Evolutionary conservation across 2,888 invertebrate species (phyloP), one percentile per base, ranked within the genome.

Genomic region (Fissipunctia ypsillon): DNA sequence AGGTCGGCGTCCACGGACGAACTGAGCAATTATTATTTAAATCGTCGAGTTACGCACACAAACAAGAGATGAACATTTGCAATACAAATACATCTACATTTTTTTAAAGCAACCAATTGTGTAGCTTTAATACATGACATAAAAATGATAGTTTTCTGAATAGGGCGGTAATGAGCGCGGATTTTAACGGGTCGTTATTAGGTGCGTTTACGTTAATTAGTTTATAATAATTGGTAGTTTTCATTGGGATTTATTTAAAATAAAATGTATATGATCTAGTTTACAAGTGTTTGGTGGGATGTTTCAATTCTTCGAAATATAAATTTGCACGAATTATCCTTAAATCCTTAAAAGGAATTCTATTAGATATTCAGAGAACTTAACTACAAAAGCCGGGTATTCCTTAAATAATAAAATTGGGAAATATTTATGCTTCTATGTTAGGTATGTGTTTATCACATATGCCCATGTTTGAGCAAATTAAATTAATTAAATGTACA

Each of bases 401-500:
- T 16, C 28, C 3, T 54, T 16, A 14, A 41, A 19, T 66, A 50
- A n/a, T 52, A 31, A n/a, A 31, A 31, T 52, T 41, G 43, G 9
- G 1, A 31, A 0, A 41, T 3, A 57, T 38, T 45, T 19, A 31
- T 56, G 41, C 1, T 22, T 28, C 7, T 1, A 3, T 22, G 7
- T 16, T 12, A 16, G n/a, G n/a, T 16, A n/a, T n/a, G 35, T 35
- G 14, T n/a, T n/a, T 43, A 35, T 25, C 1, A 19, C 35, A 4
- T 43, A 25, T 28, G 31, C 5, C 48, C 52, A 31, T 25, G 2
- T 31, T 45, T 38, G 41, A 54, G 16, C 16, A 68, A 54, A 71
- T 60, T 38, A 52, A 65, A 66, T 65, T 19, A 65, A 66, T 65
- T 19, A 68, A 38, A 41, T 45, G 2, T 28, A 60, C 35, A 60